These are phyloP conservation scores for Thalassarche chlororhynchos DNA, from an alignment of 2,113 vertebrate genomes.

Conservation along the genomic window DNA sequence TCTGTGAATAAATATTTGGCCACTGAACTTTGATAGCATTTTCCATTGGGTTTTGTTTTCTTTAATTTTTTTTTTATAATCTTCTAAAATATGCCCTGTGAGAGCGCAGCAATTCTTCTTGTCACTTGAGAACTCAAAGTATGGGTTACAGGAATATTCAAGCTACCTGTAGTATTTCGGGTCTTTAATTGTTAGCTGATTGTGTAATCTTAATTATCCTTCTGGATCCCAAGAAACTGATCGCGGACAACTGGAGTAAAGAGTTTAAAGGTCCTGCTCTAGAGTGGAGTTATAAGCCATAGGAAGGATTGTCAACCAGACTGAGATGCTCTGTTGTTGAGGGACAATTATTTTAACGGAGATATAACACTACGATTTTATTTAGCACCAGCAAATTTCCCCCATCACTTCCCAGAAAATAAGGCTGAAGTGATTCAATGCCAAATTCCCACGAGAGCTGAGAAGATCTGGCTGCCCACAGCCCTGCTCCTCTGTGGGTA, in stretches of 20 bases:
- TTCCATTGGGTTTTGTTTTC: background rate
- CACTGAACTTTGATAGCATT: background rate
- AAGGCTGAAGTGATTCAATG: background rate
- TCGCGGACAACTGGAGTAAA: rapidly evolving
- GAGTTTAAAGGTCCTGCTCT: background rate
- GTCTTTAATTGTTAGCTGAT: background rate
- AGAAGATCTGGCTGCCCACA: background rate
- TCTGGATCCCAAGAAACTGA: background rate
- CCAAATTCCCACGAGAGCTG: background rate
- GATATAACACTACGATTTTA: rapidly evolving
- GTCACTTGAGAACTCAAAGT: background rate
- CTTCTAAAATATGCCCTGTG: background rate
- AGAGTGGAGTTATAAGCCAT: background rate
- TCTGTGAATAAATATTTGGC: background rate
- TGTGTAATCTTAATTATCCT: background rate
- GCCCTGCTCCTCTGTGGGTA: background rate
- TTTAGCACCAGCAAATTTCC: background rate
- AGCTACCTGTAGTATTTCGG: background rate
- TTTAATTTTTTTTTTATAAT: background rate
- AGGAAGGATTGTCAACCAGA: background rate
- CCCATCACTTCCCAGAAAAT: background rate
- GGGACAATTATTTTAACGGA: background rate
- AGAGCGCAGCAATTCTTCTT: background rate
- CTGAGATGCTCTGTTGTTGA: background rate
- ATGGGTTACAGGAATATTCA: background rate